Evolutionary conservation across 2,113 vertebrate species (phyloP).

Genomic region (Xiphias gladius): DNA sequence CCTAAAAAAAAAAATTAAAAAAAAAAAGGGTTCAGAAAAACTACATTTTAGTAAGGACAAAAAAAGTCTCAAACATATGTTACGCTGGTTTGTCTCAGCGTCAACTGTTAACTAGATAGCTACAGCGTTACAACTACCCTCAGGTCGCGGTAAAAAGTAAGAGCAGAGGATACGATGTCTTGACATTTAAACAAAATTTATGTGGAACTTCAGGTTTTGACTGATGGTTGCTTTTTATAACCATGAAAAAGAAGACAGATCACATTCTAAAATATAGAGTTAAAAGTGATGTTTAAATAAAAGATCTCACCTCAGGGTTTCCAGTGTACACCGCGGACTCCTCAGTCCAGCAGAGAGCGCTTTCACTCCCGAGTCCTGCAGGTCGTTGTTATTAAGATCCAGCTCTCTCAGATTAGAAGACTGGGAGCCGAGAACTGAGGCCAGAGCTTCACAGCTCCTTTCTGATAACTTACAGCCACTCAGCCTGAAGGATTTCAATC

Average conservation of each 20-base stretch:
- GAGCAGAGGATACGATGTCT: too few relatives aligned
- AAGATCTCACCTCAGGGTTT: conserved; percentile 16
- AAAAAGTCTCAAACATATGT: too few relatives aligned
- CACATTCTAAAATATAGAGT: too few relatives aligned
- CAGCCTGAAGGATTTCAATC: conserved; percentile 2
- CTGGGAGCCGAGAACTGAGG: conserved; percentile 5
- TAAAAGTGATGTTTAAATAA: too few relatives aligned
- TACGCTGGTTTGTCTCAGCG: too few relatives aligned
- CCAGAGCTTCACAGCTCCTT: conserved; percentile 15
- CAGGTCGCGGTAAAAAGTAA: too few relatives aligned
- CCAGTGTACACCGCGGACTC: neutral
- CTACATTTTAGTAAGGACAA: too few relatives aligned
- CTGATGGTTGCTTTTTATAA: too few relatives aligned
- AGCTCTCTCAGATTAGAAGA: neutral
- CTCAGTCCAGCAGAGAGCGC: neutral
- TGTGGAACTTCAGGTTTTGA: too few relatives aligned
- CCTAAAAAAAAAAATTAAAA: neutral
- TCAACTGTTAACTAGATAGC: neutral
- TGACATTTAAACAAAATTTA: too few relatives aligned
- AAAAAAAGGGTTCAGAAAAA: neutral
- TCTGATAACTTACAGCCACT: conserved; percentile 7
- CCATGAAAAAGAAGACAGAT: too few relatives aligned
- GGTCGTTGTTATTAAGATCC: conserved; percentile 9
- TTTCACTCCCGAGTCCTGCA: conserved; percentile 7
- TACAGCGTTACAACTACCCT: too few relatives aligned